Evolutionary conservation across 2,113 vertebrate species (phyloP), one percentile per base, ranked within the genome.

Genomic region (Istiophorus platypterus): DNA sequence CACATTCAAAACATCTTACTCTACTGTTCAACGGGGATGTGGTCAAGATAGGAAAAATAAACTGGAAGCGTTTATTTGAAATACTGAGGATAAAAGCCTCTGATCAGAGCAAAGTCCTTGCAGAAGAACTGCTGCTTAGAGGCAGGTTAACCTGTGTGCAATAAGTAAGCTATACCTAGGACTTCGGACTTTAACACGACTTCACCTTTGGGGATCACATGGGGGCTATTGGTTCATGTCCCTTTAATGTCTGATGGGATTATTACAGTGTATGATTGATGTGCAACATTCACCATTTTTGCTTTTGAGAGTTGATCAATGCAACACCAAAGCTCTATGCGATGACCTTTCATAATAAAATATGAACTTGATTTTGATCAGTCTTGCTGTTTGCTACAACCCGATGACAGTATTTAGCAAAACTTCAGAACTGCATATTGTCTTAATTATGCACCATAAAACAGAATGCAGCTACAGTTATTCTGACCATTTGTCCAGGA

Each of bases 111-210:
- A 18, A 24, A 73, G 62, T 41, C 39, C 51, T 26, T 20, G 39
- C 62, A 68, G 42, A 4, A 27, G 41, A n/a, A n/a, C 5, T 70
- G 70, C 34, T 22, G 58, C 51, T 63, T 17, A 63, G 45, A 45
- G 65, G 45, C 49, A 47, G 47, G 29, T 45, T 45, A 65, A 54
- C 24, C 1, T 12, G 1, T 7, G 0, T 31, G 52, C 84, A 92
- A 92, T 94, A 76, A 82, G 88, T 93, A 70, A 92, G 15, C 90
- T 72, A 91, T 88, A 42, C 4, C 3, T 4, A 81, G 93, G 93
- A 93, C 93, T 93, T 94, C 93, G 18, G 42, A 47, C 42, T 17
- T 17, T 4, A 17, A 17, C 42, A 49, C 20, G 45, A 49, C 45
- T 6, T 49, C 42, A 20, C 45, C 6, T 7, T 47, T 20, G 18